Base-by-base conservation (phyloP, 2,797 vertebrate genomes). In the Poecilia velifera region DNA sequence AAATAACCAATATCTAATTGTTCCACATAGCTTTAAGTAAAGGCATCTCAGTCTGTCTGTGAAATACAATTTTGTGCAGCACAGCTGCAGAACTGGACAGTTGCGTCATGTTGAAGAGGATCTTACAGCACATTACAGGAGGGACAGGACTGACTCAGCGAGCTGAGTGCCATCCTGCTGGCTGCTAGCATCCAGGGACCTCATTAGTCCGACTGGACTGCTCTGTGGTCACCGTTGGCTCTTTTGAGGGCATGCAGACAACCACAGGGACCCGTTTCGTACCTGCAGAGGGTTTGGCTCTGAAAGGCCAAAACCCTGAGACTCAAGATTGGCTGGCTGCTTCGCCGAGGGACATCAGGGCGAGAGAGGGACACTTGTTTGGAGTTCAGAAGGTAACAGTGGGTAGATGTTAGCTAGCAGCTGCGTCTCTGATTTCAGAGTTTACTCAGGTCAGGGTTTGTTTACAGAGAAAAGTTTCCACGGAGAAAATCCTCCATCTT, bases 201-300 rank as follows among this genome's bases (percentile, higher is more conserved):
- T 94, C 93, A 95, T 95, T 95, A 95, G 86, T 84, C 83, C n/a
- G 43, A 83, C 47, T 70, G 76, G 87, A 77, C 76, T 36, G 79
- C 70, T 71, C 51, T 1, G n/a, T 74, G 88, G 90, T 87, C 88
- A 88, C 82, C 55, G 68, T 39, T 16, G 82, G 81, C 78, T 89
- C 84, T 84, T 91, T 80, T 87, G 84, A 92, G 85, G 85, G 77
- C 62, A 51, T 46, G 80, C 82, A 59, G 72, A 53, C 82, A 72
- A 84, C 87, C 81, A 79, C 72, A 16, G 87, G 86, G 89, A 84
- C 82, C 55, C 0, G 22, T 77, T 78, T 81, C 77, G 55, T 53
- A 51, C 76, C 87, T 76, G 10, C 81, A 4, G 78, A 87, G 72
- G 80, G 78, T 79, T 82, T 66, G 1, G 18, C 10, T 14, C 80